Base-by-base conservation (phyloP, 2,797 vertebrate species). In the Phrynocephalus forsythii region DNA sequence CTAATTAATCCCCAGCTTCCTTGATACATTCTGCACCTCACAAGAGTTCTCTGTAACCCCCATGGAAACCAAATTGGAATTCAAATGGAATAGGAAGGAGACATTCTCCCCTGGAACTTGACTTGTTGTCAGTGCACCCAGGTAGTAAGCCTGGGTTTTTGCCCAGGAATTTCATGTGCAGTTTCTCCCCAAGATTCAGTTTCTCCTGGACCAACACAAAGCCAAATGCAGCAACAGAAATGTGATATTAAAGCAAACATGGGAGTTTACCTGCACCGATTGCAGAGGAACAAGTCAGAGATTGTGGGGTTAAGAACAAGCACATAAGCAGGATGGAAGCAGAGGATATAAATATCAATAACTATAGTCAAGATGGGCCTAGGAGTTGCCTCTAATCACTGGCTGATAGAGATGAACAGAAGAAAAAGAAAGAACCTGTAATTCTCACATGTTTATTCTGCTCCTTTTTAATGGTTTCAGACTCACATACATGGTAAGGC, bases 1-100 rank as follows among this genome's bases (percentile, higher is more conserved):
- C 56, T 80, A 80, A 88, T 85, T 84, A 80, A 67, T 73, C 77
- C 52, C 56, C 24, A 28, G 22, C 26, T 75, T 85, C 73, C 33
- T 44, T 24, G 81, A 85, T 50, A 60, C 71, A 68, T 85, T 81
- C 48, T 81, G 44, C 80, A 30, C 33, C 50, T 86, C n/a, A 73
- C 30, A 85, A n/a, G 60, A 81, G 30, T 75, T 85, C 28, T 52
- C 77, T 75, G 24, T 56, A 80, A n/a, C 71, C n/a, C 77, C 80
- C 67, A 75, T 44, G 11, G n/a, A 81, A 85, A 78, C 26, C 3
- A 69, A 80, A 24, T 13, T 28, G 78, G 30, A 85, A 88, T 33
- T 81, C 78, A 88, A 81, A 68, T 38, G 16, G 52, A 84, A 72
- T 16, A 10, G 48, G 33, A 60, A 50, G 78, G 67, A 80, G n/a